phyloP scores from a whole-genome alignment of 2,888 invertebrate species.

The Monoplex corrugatus region DNA sequence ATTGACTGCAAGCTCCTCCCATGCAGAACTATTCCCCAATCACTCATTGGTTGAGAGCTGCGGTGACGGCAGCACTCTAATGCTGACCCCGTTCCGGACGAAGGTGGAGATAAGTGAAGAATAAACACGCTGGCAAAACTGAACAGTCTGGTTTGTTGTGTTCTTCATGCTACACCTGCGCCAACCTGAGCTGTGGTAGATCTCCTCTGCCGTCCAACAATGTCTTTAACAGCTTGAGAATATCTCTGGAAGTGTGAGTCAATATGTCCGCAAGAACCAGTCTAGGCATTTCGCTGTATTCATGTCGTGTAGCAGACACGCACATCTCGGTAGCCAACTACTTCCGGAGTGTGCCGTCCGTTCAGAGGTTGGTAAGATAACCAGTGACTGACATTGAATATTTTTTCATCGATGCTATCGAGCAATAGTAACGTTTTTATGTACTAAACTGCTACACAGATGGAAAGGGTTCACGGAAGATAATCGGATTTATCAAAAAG shows the following conservation, averaged over 20 bases:
- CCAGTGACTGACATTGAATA: too few relatives aligned
- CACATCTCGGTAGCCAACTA: too few relatives aligned
- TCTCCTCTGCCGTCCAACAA: not conserved
- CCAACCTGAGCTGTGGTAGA: not conserved
- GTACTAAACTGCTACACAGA: too few relatives aligned
- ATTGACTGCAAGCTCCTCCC: not conserved
- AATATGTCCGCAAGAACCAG: not conserved
- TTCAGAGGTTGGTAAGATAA: too few relatives aligned
- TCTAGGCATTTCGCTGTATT: too few relatives aligned
- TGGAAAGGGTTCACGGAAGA: too few relatives aligned
- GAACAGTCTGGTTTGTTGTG: not conserved
- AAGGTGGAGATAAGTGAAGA: not conserved
- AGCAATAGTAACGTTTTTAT: too few relatives aligned
- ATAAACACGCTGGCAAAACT: slow-evolving; percentile 13
- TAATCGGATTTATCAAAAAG: too few relatives aligned
- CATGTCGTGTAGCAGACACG: too few relatives aligned
- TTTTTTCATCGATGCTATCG: too few relatives aligned
- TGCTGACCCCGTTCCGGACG: slow-evolving; percentile 23
- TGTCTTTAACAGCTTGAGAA: not conserved
- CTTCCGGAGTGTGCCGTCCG: too few relatives aligned
- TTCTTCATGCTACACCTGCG: slow-evolving; percentile 3
- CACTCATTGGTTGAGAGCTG: slow-evolving; percentile 3
- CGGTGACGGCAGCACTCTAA: slow-evolving; percentile 30
- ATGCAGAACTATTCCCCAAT: not conserved
- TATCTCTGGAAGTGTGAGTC: not conserved